phyloP scores from a whole-genome alignment of 1,140 invertebrate species.

The Phenacoccus solenopsis region DNA sequence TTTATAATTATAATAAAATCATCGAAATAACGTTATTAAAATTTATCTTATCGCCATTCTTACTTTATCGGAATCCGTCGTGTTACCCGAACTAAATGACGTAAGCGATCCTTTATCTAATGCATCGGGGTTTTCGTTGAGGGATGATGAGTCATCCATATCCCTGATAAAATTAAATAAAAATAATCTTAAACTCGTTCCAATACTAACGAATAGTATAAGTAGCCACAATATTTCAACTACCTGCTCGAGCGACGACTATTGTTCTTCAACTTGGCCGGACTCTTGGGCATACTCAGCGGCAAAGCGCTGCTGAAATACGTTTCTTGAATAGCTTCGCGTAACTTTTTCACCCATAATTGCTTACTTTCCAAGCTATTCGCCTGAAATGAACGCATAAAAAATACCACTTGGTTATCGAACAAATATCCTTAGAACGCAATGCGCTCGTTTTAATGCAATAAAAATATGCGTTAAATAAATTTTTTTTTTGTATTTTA shows the following conservation, averaged over 20 bases:
- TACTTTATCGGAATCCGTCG: conserved; percentile 88
- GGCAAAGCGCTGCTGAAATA: conserved; percentile 71
- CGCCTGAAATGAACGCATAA: conserved; percentile 37
- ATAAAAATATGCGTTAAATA: too few relatives aligned
- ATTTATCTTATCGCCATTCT: too few relatives aligned
- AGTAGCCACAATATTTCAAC: conserved; percentile 4
- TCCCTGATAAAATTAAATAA: conserved; percentile 46
- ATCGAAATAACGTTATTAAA: too few relatives aligned
- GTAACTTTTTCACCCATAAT: conserved; percentile 84
- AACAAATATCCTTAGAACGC: too few relatives aligned
- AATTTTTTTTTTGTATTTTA: too few relatives aligned
- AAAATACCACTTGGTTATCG: too few relatives aligned
- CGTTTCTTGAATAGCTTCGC: conserved; percentile 92
- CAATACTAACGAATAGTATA: not conserved
- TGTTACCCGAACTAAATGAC: conserved; percentile 88
- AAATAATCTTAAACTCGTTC: too few relatives aligned
- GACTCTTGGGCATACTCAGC: conserved; percentile 61
- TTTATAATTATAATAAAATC: too few relatives aligned
- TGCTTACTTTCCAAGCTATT: conserved; percentile 84
- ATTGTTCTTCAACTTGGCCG: conserved; percentile 59
- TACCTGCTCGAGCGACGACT: conserved; percentile 67
- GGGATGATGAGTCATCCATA: conserved; percentile 65
- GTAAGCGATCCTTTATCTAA: conserved; percentile 76
- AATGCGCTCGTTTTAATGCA: too few relatives aligned
- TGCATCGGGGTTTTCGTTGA: conserved; percentile 69